Percentiles rank a stretch among this genome's conserved stretches.
phyloP scores from a whole-genome alignment of 1,140 invertebrate species.

The Temnothorax curvispinosus region DNA sequence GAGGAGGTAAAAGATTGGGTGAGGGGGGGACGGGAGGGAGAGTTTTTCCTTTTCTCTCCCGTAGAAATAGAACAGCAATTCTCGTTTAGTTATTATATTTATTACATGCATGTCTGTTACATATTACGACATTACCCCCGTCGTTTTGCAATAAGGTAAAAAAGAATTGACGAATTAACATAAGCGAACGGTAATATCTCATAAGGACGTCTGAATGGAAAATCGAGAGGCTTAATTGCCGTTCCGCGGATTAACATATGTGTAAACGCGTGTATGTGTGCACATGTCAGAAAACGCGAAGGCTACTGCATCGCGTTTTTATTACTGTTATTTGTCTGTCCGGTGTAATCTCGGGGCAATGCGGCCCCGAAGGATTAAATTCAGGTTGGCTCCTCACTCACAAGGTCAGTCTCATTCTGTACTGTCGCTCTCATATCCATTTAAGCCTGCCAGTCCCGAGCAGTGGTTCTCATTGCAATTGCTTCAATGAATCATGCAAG shows the following conservation, averaged over 20 bases:
- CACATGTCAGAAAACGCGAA: conserved; percentile 45
- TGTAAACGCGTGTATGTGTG: background rate
- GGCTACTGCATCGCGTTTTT: conserved; percentile 48
- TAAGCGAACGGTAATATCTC: conserved; percentile 11
- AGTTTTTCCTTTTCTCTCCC: background rate
- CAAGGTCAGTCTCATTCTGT: conserved; percentile 70
- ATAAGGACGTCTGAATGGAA: conserved; percentile 13
- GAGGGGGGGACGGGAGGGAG: background rate
- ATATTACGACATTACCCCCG: background rate
- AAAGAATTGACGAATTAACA: conserved; percentile 6
- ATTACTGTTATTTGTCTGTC: conserved; percentile 74
- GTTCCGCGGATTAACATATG: conserved; percentile 65
- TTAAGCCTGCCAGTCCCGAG: conserved; percentile 65
- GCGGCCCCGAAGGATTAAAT: conserved; percentile 72
- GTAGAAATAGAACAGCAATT: background rate
- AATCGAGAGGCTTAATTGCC: conserved; percentile 62
- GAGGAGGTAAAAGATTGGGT: background rate
- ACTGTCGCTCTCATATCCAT: conserved; percentile 72
- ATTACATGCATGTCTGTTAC: background rate
- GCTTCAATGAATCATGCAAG: background rate
- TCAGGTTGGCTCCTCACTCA: conserved; percentile 72
- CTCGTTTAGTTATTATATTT: background rate
- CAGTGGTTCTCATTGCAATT: conserved; percentile 33
- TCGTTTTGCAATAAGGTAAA: background rate
- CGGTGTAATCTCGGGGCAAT: conserved; percentile 55